Base-by-base conservation (phyloP, 2,113 vertebrate species). In the Syngnathus typhle region DNA sequence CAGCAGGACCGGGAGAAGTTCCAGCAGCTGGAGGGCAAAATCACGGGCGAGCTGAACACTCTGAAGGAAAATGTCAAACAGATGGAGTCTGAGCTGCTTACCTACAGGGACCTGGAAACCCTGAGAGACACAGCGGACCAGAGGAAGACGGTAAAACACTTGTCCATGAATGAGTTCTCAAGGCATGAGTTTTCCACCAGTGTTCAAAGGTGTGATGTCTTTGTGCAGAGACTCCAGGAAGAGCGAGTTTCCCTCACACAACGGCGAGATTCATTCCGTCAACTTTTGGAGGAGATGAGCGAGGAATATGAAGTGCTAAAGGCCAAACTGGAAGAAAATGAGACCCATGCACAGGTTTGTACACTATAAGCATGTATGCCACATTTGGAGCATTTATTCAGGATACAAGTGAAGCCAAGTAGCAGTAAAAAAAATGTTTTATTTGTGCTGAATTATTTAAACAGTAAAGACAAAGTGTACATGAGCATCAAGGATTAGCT, bases 1-100 rank as follows among this genome's bases (percentile, higher is more conserved):
- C 95, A 94, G 78, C 91, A 94, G 87, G 95, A 99, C 84, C 90
- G 98, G 47, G 93, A 98, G 88, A 98, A 98, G 84, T 94, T 99
- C 81, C 94, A 96, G 63, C 93, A 95, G 69, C 79, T 99, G 72
- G 95, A 98, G 75, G 91, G 91, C 73, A 98, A 99, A 85, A 97
- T 99, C 87, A 78, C 72, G 2, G 82, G 89, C 16, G 96, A 99
- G 76, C 89, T 96, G 18, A 78, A 87, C 72, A 91, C 83, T 75
- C 90, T 98, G 70, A 93, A 93, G 85, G 92, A 91, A 68, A 93
- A 92, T 56, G 91, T 94, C 43, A 12, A 58, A 85, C 93, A 72
- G 87, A 94, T 94, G 82, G 93, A 88, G 56, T 44, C 72, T 0
- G 94, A 93, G 63, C 81, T 98, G 72, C 83, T 85, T 39, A 92